Base-by-base conservation (phyloP, 2,888 invertebrate genomes). In the Mythimna pallens region DNA sequence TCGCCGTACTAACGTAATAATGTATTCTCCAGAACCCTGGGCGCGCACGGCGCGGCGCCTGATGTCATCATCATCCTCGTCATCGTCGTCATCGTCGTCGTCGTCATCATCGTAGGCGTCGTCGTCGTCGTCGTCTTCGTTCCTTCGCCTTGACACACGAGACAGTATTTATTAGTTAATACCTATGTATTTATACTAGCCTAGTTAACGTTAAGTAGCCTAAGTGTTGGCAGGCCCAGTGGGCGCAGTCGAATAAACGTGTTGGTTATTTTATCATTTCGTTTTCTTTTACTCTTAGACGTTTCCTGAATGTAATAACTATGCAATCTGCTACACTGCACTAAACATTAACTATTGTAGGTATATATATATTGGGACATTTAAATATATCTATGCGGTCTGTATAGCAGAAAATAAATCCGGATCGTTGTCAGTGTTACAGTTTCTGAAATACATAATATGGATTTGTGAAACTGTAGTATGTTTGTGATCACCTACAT, bases 111-210 rank as follows among this genome's bases (percentile, higher is more conserved):
- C 55, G 2, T 34, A 20, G 10, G 14, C 30, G 67, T 55, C 69
- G 50, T 50, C 65, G 9, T 20, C 57, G n/a, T 25, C 65, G 30
- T 82, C 87, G 84, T 82, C 76, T 73, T 65, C 68, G 75, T 73
- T 77, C 83, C 84, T 79, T n/a, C 2, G 7, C 20, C 50, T n/a
- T 71, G 73, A 73, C 83, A 67, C 81, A 76, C 85, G 86, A 84
- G 77, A 89, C 91, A 90, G 90, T 91, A 91, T 92, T 92, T 84
- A 82, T 86, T 86, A 85, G 84, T 75, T 84, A 82, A 43, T 86
- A 88, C 80, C 80, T 83, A 84, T 85, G 79, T 90, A 90, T 89
- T 89, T 89, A 88, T 89, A 86, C 76, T 76, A 78, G 85, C 82
- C 68, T 83, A 81, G 77, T 76, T 80, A 82, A 63, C 54, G 80